These are phyloP conservation scores for Corythornis leucogaster DNA, from an alignment of 2,797 vertebrate genomes.

Conservation along the genomic window DNA sequence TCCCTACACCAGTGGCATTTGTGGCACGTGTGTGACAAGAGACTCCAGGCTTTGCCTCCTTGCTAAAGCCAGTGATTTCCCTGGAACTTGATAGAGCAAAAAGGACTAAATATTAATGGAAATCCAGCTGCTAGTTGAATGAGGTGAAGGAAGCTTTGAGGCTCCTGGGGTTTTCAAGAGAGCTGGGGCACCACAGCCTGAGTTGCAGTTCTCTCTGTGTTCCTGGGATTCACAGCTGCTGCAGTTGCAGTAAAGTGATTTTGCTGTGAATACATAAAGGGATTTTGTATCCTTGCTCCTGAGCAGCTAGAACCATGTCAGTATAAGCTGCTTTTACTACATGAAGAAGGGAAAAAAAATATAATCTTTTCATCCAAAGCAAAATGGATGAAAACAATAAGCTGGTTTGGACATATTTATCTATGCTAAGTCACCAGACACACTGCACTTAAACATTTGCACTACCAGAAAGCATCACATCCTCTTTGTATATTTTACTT, in stretches of 20 bases:
- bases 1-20: neutral
- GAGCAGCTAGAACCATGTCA: neutral
- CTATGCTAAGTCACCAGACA: neutral
- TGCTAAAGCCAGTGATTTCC: neutral
- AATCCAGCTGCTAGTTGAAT: neutral
- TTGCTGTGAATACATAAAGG: neutral
- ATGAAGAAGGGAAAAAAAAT: rapidly evolving
- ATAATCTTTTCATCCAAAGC: neutral
- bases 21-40: neutral
- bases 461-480: neutral
- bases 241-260: neutral
- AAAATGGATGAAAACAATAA: neutral
- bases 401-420: neutral
- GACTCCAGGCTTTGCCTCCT: neutral
- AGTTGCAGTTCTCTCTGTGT: neutral
- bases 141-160: neutral
- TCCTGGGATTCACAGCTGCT: neutral
- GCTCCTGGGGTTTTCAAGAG: neutral
- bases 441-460: rapidly evolving
- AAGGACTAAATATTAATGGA: neutral
- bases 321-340: neutral
- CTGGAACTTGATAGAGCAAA: neutral
- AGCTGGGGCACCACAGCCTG: neutral
- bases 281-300: neutral
- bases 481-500: neutral